A percentile compares a stretch with the other conserved stretches of the same genome.
Evolutionary conservation across 2,797 vertebrate genomes (phyloP).

Genomic region (Chrosomus eos): DNA sequence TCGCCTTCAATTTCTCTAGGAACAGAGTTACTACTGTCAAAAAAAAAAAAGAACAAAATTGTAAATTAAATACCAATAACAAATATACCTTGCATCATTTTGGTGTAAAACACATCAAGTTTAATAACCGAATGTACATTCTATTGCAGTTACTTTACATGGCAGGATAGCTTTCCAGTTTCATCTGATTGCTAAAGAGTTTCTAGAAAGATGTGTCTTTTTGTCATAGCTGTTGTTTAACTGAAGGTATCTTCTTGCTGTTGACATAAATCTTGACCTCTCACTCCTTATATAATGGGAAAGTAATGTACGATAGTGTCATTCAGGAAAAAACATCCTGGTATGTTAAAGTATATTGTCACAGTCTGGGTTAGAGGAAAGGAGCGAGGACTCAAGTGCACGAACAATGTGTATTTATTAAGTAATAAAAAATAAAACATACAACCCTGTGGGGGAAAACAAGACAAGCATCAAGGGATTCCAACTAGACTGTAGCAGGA

Average conservation of each 20-base stretch:
- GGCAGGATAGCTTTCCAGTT: not conserved
- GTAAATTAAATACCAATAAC: not conserved
- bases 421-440: too few species aligned
- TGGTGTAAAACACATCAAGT: not conserved
- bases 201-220: not conserved
- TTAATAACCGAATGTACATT: not conserved
- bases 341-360: not conserved
- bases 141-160: not conserved
- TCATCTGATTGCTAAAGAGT: not conserved
- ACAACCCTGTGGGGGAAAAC: too few species aligned
- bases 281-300: constrained; percentile 9
- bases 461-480: too few species aligned
- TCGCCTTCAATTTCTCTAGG: constrained; percentile 39
- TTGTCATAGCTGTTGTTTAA: not conserved
- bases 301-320: constrained; percentile 35
- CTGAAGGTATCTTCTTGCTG: not conserved
- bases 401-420: too few species aligned
- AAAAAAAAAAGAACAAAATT: constrained; percentile 3
- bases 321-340: not conserved
- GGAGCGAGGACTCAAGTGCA: too few species aligned
- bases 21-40: constrained; percentile 36
- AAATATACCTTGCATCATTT: not conserved
- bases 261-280: constrained; percentile 4
- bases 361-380: too few species aligned
- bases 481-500: too few species aligned